phyloP scores from a whole-genome alignment of 2,797 vertebrate genomes.

The Diplodus sargus region DNA sequence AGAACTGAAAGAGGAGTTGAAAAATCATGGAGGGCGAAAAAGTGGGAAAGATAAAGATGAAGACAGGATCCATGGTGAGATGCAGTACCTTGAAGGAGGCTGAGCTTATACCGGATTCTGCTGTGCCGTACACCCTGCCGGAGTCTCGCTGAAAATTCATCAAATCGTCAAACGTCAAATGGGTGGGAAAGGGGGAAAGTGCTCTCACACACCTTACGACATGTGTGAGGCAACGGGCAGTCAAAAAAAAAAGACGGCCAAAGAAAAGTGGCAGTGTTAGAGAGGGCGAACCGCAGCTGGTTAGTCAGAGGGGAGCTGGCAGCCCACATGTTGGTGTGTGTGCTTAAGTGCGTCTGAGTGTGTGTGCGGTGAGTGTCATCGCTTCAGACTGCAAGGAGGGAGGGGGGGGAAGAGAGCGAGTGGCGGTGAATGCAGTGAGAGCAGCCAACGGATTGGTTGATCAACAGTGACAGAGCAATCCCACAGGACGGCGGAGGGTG shows the following conservation, averaged over 20 bases:
- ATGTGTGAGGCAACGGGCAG: conserved; percentile 63
- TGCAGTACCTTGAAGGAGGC: conserved; percentile 90
- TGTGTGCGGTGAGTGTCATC: conserved; percentile 52
- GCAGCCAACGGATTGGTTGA: conserved; percentile 52
- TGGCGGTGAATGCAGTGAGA: conserved; percentile 62
- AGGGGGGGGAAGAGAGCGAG: conserved; percentile 34
- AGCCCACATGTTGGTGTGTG: conserved; percentile 52
- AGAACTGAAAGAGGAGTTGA: conserved; percentile 13
- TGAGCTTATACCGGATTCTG: conserved; percentile 92
- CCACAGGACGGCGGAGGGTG: conserved; percentile 57
- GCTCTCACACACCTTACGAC: conserved; percentile 71
- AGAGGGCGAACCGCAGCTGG: conserved; percentile 71
- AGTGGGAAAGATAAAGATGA: conserved; percentile 48
- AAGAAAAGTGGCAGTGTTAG: conserved; percentile 72
- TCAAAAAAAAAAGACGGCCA: conserved; percentile 60
- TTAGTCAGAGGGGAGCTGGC: conserved; percentile 76
- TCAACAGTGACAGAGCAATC: conserved; percentile 68
- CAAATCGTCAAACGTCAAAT: conserved; percentile 83
- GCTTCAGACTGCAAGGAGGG: conserved; percentile 47
- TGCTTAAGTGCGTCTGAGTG: conserved; percentile 28
- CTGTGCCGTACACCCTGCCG: conserved; percentile 87
- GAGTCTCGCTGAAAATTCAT: conserved; percentile 89
- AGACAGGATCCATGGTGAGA: conserved; percentile 73
- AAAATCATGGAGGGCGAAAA: conserved; percentile 35
- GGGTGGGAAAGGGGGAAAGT: conserved; percentile 47